A percentile compares a stretch with the other conserved stretches of the same genome.
These are phyloP conservation scores for Diorhabda sublineata DNA, from an alignment of 1,140 invertebrate species.

Conservation along the genomic window DNA sequence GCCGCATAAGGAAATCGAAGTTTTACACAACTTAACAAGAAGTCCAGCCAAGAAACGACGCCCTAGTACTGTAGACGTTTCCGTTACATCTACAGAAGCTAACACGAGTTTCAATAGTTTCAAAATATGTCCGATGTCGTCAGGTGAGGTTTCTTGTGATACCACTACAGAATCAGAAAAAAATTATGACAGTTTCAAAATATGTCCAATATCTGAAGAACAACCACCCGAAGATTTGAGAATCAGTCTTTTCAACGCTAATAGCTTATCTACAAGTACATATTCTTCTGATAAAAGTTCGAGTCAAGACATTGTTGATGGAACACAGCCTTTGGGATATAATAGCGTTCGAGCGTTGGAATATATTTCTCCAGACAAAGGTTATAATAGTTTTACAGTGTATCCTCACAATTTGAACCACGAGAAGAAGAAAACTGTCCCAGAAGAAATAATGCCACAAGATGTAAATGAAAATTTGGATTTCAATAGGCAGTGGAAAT, in stretches of 20 bases:
- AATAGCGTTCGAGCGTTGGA: neutral
- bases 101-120: constrained; percentile 26
- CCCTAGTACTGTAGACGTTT: neutral
- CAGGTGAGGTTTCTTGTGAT: neutral
- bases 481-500: neutral
- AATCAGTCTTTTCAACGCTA: neutral
- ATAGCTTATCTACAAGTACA: neutral
- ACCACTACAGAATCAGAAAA: neutral
- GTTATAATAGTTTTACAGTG: neutral
- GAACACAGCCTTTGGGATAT: neutral
- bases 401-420: neutral
- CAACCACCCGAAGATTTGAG: constrained; percentile 6
- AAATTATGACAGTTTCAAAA: neutral
- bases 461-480: neutral
- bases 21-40: constrained; percentile 56
- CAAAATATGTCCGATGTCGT: constrained; percentile 20
- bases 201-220: neutral
- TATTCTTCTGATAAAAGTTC: neutral
- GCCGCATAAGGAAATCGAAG: constrained; percentile 57
- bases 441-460: neutral
- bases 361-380: neutral
- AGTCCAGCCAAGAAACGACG: constrained; percentile 32
- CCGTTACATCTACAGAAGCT: neutral
- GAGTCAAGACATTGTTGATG: neutral
- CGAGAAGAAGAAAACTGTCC: too few relatives aligned